These are phyloP conservation scores for Diplodus sargus DNA, from an alignment of 2,797 vertebrate species.

Conservation along the genomic window DNA sequence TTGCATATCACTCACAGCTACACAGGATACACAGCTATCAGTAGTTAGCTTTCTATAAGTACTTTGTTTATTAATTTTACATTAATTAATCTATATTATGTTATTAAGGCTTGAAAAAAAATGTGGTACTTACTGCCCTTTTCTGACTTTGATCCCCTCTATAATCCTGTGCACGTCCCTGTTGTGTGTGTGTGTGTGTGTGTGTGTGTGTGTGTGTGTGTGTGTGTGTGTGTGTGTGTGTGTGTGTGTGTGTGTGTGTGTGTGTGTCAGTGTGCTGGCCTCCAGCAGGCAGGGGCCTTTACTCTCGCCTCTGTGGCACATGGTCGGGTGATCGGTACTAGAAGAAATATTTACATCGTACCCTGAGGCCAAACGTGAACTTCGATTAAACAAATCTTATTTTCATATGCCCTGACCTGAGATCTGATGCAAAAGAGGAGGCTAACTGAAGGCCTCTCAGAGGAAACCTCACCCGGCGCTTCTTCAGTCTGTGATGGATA, in stretches of 20 bases:
- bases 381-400: slow-evolving; percentile 62
- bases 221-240: no score
- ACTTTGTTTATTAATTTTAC: no score
- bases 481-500: background rate
- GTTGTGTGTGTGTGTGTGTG: no score
- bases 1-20: no score
- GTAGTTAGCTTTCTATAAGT: no score
- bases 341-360: slow-evolving; percentile 44
- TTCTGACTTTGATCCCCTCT: no score
- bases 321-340: background rate
- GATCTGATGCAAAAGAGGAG: slow-evolving; percentile 53
- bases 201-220: no score
- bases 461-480: background rate
- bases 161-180: no score
- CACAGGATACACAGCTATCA: no score
- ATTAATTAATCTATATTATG: no score
- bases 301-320: background rate
- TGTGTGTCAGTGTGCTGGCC: background rate
- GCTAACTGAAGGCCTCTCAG: slow-evolving; percentile 4
- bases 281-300: slow-evolving; percentile 30
- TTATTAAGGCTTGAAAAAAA: no score
- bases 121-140: no score
- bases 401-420: slow-evolving; percentile 38
- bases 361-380: slow-evolving; percentile 55
- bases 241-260: background rate